Evolutionary conservation across 2,888 invertebrate genomes (phyloP), one percentile per base, ranked within the genome.

Genomic region (Volucella inflata): DNA sequence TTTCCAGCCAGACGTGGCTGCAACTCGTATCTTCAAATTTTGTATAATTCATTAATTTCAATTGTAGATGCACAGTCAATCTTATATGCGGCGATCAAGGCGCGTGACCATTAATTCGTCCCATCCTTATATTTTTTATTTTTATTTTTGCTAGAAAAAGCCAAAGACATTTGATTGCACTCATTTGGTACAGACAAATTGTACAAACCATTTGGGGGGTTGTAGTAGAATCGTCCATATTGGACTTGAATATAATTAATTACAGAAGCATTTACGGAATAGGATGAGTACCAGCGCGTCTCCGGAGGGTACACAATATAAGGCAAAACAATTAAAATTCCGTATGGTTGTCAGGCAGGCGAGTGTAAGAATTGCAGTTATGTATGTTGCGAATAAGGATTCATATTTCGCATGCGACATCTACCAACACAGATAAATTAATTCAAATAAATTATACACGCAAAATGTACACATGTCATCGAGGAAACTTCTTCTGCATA

Each of bases 321-420:
- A 76, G 59, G 75, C 84, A 75, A 75, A 79, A 79, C 84, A 79
- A 79, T 84, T 79, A 84, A 84, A 84, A 84, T 79, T 79, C 84
- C 71, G 42, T 51, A 71, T 76, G 79, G 53, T 51, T 70, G 51
- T 53, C 71, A 57, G 59, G 17, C 40, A 44, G 48, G 48, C n/a
- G 21, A 30, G 60, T 10, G 8, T 1, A 21, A 16, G 53, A 57
- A 42, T 16, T 11, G 11, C 60, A 12, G 21, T 68, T 65, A n/a
- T n/a, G n/a, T n/a, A n/a, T n/a, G 48, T 42, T 36, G 62, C 68
- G 48, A 72, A 81, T 53, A 81, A 81, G 81, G 81, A 81, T 76
- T 76, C 59, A 70, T 70, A 62, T 68, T 70, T 80, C 80, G 57
- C 75, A 71, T 76, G 65, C 67, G 82, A 76, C 71, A 76, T 81